Percentiles rank a stretch among this genome's conserved stretches.
Evolutionary conservation across 2,797 vertebrate genomes (phyloP).

Genomic region (Megaceryle alcyon): DNA sequence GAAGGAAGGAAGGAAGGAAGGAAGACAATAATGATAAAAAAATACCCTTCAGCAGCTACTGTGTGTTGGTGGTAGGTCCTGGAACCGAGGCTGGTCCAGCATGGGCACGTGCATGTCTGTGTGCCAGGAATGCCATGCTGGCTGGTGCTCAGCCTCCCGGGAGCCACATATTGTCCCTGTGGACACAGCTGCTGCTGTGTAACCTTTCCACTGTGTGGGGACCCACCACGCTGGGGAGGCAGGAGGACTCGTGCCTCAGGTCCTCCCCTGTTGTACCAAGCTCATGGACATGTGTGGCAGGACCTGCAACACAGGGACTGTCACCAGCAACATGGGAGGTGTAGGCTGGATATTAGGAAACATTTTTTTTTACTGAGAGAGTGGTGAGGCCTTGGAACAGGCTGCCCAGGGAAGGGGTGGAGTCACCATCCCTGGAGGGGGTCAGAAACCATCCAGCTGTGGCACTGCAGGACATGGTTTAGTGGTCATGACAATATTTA

Average conservation of each 20-base stretch:
- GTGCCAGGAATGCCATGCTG: not conserved
- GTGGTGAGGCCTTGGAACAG: too few relatives aligned
- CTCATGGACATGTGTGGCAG: not conserved
- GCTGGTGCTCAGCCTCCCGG: not conserved
- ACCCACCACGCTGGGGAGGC: not conserved
- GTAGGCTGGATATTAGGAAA: too few relatives aligned
- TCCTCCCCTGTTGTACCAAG: accelerated
- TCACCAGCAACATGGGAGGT: too few relatives aligned
- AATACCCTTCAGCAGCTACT: not conserved
- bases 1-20: too few relatives aligned
- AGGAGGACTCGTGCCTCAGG: accelerated
- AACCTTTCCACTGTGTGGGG: accelerated
- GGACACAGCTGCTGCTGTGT: accelerated
- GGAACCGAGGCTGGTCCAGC: not conserved
- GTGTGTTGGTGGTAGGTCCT: accelerated
- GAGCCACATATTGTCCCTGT: accelerated
- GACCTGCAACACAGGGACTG: accelerated
- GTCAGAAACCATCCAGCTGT: too few relatives aligned
- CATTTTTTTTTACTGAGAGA: too few relatives aligned
- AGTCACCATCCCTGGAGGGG: too few relatives aligned
- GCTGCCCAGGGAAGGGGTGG: too few relatives aligned
- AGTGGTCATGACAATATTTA: too few relatives aligned
- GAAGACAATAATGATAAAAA: too few relatives aligned
- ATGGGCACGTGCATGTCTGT: accelerated
- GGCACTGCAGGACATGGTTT: too few relatives aligned